phyloP scores from a whole-genome alignment of 2,797 vertebrate genomes.

The Mus spretus region DNA sequence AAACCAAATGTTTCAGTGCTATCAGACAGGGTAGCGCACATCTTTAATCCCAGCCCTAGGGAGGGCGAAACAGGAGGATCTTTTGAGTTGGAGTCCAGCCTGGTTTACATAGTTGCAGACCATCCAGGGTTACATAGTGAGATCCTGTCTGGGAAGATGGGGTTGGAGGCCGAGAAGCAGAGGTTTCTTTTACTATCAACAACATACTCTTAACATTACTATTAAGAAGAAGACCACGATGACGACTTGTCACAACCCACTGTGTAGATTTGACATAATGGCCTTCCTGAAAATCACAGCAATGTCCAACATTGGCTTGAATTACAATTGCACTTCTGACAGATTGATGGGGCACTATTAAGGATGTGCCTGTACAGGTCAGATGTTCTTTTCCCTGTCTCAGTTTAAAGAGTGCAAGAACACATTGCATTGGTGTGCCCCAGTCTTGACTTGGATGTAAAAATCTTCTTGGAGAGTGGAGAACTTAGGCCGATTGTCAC shows the following conservation, averaged over 20 bases:
- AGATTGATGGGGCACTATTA: neutral
- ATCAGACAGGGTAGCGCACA: neutral
- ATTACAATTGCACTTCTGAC: neutral
- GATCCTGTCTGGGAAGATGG: neutral
- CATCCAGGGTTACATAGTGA: neutral
- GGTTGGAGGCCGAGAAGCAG: neutral
- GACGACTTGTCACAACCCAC: neutral
- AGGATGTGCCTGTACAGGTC: neutral
- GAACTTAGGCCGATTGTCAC: neutral
- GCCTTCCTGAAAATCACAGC: conserved; percentile 54
- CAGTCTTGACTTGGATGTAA: neutral
- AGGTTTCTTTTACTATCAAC: conserved; percentile 23
- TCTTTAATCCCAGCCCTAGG: neutral
- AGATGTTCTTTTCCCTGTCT: conserved; percentile 20
- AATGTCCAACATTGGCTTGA: neutral
- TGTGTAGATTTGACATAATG: conserved; percentile 15
- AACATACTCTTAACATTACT: neutral
- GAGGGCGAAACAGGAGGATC: neutral
- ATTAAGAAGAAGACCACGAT: neutral
- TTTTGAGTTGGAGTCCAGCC: neutral
- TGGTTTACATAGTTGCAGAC: neutral
- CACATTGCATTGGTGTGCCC: neutral
- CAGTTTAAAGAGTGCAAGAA: conserved; percentile 1
- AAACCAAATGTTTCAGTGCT: neutral
- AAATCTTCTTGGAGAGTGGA: neutral